Evolutionary conservation across 2,888 invertebrate species (phyloP).

Genomic region (Metellina segmentata): DNA sequence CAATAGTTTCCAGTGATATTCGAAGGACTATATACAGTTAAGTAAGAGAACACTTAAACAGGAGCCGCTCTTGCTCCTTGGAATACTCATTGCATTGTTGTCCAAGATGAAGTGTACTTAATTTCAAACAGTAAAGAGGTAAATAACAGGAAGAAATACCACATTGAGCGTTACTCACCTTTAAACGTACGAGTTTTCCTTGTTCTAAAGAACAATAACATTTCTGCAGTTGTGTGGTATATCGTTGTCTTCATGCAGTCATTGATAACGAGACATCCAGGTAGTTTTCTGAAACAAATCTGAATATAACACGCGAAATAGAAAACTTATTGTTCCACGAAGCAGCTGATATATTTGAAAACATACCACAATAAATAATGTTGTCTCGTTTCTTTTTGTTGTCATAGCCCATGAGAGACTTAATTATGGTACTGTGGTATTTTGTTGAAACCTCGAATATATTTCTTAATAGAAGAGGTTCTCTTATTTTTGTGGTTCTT

Average conservation of each 20-base stretch:
- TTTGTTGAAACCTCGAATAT: no score
- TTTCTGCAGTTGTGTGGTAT: background rate
- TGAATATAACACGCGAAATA: background rate
- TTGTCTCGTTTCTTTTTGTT: background rate
- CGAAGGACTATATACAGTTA: no score
- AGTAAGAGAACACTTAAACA: no score
- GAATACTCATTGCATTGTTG: no score
- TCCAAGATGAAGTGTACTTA: background rate
- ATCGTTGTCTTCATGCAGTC: background rate
- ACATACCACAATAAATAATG: background rate
- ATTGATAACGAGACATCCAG: background rate
- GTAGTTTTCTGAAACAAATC: background rate
- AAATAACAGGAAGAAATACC: background rate
- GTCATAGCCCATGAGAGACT: no score
- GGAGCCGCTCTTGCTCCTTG: no score
- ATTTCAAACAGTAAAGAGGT: background rate
- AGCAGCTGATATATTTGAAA: background rate
- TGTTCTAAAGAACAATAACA: background rate
- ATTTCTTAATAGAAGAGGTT: no score
- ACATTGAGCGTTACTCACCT: background rate
- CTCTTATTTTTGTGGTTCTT: no score
- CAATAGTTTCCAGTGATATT: no score
- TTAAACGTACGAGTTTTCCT: background rate
- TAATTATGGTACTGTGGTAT: no score
- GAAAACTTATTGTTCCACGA: background rate